These are phyloP conservation scores for Paguma larvata DNA, from an alignment of 2,797 vertebrate genomes.

Conservation along the genomic window DNA sequence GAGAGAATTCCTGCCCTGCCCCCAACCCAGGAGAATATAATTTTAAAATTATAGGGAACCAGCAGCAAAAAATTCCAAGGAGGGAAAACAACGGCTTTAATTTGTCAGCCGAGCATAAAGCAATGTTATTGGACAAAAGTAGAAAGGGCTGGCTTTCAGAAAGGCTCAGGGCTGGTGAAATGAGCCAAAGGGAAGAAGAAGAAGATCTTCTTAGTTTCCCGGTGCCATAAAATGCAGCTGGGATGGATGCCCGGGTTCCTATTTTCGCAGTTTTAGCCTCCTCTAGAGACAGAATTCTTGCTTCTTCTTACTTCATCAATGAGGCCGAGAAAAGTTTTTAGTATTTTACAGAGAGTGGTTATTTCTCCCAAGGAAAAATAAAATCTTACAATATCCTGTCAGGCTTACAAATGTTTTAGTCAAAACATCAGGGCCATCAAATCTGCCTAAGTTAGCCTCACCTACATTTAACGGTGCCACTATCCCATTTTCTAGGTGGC, in stretches of 20 bases:
- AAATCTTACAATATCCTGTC: neutral
- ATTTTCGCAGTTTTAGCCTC: conserved; percentile 28
- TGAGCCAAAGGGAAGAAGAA: neutral
- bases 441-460: neutral
- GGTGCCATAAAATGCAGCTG: conserved; percentile 8
- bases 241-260: neutral
- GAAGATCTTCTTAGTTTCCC: neutral
- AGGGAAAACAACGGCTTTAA: neutral
- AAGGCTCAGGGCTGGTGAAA: neutral
- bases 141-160: neutral
- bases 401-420: neutral
- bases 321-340: neutral
- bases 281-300: neutral
- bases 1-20: neutral
- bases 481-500: neutral
- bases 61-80: neutral
- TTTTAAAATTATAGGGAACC: neutral
- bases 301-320: neutral
- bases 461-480: neutral
- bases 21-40: neutral
- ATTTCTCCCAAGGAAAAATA: conserved; percentile 40
- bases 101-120: neutral
- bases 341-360: neutral
- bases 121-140: neutral
- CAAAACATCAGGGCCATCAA: neutral